Conservation (phyloP, 2,113 vertebrate genomes). For the Isichthys henryi region DNA sequence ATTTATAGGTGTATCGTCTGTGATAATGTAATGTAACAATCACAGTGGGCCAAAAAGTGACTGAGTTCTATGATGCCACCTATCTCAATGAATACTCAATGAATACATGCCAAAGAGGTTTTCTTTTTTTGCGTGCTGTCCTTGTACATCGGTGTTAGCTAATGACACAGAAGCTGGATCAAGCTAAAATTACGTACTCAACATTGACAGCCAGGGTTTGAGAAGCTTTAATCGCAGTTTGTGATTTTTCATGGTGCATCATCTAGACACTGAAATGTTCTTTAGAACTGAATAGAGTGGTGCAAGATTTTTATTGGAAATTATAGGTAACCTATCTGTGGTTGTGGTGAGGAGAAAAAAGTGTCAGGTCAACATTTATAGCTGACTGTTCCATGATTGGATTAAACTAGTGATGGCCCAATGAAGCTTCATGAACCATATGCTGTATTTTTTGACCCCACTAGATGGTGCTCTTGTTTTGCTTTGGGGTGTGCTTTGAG, state of each 20-base stretch:
- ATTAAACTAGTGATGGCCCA: background rate
- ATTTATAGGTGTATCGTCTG: background rate
- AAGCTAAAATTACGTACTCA: background rate
- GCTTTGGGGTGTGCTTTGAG: too few species aligned
- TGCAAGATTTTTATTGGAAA: background rate
- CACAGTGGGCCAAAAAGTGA: background rate
- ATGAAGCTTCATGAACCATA: too few species aligned
- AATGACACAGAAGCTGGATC: background rate
- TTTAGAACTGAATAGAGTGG: background rate
- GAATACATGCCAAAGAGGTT: background rate
- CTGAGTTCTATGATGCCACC: background rate
- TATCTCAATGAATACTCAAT: background rate
- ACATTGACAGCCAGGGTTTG: background rate
- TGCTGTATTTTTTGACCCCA: too few species aligned
- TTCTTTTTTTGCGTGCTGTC: background rate
- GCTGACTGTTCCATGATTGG: background rate
- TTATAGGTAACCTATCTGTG: background rate
- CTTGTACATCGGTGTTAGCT: background rate
- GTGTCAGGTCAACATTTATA: background rate
- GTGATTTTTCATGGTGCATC: background rate
- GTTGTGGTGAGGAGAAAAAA: background rate
- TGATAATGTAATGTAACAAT: background rate
- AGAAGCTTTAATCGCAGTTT: background rate
- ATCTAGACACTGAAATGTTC: background rate
- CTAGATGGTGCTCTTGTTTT: too few species aligned